phyloP scores from a whole-genome alignment of 1,140 invertebrate genomes.

The Hyles vespertilio region DNA sequence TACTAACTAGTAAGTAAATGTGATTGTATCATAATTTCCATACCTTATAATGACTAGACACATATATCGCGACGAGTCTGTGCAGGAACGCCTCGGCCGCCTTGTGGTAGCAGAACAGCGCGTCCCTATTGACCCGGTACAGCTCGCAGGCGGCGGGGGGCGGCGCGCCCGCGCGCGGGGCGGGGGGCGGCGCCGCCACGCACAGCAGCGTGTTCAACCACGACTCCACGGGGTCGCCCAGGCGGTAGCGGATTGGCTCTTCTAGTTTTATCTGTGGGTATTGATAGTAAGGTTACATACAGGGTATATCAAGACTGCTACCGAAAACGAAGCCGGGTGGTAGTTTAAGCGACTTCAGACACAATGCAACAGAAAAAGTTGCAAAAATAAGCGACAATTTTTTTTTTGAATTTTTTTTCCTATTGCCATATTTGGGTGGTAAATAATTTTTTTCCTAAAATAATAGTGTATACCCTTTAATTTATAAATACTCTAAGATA shows the following conservation, averaged over 20 bases:
- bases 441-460: too few relatives aligned
- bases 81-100: slow-evolving; percentile 97
- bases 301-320: too few relatives aligned
- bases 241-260: slow-evolving; percentile 96
- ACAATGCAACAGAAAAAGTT: too few relatives aligned
- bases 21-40: slow-evolving; percentile 1
- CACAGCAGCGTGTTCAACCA: slow-evolving; percentile 97
- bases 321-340: too few relatives aligned
- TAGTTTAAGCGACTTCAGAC: too few relatives aligned
- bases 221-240: slow-evolving; percentile 90
- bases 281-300: not conserved
- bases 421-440: too few relatives aligned
- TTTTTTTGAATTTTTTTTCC: too few relatives aligned
- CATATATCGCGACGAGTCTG: slow-evolving; percentile 93
- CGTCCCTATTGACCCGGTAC: slow-evolving; percentile 94
- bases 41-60: slow-evolving; percentile 98
- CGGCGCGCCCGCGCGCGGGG: slow-evolving; percentile 87
- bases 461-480: too few relatives aligned
- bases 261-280: slow-evolving; percentile 83
- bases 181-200: slow-evolving; percentile 85
- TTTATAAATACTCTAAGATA: too few relatives aligned
- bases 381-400: too few relatives aligned
- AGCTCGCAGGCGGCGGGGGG: slow-evolving; percentile 92
- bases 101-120: slow-evolving; percentile 97
- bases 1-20: too few relatives aligned